These are phyloP conservation scores for Tachypleus tridentatus DNA, from an alignment of 1,140 invertebrate species.

Conservation along the genomic window DNA sequence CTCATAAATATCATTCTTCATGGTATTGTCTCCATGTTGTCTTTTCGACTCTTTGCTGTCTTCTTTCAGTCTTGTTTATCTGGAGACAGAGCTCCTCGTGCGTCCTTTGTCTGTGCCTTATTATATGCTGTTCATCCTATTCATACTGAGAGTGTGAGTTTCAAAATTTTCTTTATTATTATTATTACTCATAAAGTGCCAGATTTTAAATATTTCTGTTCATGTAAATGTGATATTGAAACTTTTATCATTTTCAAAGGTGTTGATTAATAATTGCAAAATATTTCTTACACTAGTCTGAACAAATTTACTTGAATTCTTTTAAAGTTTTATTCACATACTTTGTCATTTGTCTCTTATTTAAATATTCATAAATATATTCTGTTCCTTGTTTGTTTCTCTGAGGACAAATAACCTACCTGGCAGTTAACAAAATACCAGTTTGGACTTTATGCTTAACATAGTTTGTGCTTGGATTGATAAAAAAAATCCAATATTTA, in stretches of 20 bases:
- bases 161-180: slow-evolving; percentile 1
- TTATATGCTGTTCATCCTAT: slow-evolving; percentile 89
- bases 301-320: too few species aligned
- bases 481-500: too few species aligned
- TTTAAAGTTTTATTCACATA: too few species aligned
- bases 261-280: too few species aligned
- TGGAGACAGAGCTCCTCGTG: slow-evolving; percentile 40
- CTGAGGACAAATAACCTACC: too few species aligned
- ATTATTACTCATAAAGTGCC: neutral
- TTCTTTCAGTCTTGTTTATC: slow-evolving; percentile 33
- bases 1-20: slow-evolving; percentile 56
- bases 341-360: too few species aligned
- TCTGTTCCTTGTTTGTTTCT: too few species aligned
- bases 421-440: too few species aligned
- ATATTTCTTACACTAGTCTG: too few species aligned
- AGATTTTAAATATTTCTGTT: neutral
- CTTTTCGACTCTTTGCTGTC: slow-evolving; percentile 45
- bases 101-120: slow-evolving; percentile 51
- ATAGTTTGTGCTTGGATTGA: too few species aligned
- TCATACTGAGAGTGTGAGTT: slow-evolving; percentile 71
- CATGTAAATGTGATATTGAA: neutral
- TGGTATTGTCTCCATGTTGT: slow-evolving; percentile 47
- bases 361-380: too few species aligned
- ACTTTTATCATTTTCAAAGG: neutral
- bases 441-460: too few species aligned